Percentiles rank a stretch among this genome's conserved stretches.
Conservation (phyloP, 1,140 invertebrate genomes). For the Pomacea maculata region DNA sequence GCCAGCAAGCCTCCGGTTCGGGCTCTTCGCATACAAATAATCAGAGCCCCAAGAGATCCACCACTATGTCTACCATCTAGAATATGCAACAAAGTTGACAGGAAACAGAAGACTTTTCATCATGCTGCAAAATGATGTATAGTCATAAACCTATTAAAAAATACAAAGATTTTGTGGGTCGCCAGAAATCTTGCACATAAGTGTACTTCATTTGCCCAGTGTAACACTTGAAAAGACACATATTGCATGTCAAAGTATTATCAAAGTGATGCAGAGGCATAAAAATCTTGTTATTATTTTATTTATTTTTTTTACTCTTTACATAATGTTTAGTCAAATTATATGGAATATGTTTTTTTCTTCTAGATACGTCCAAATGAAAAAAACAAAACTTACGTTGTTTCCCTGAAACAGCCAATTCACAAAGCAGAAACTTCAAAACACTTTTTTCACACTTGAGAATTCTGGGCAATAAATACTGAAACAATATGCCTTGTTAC, state of each 20-base stretch:
- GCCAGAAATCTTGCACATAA: too few relatives aligned
- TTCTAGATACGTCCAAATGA: background rate
- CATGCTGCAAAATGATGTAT: background rate
- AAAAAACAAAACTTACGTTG: background rate
- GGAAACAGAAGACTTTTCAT: background rate
- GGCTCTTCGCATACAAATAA: constrained; percentile 56
- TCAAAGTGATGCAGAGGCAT: background rate
- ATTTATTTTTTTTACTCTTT: too few relatives aligned
- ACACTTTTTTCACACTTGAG: constrained; percentile 46
- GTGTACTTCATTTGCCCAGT: too few relatives aligned
- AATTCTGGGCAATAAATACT: constrained; percentile 58
- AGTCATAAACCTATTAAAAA: background rate
- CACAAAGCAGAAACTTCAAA: constrained; percentile 44
- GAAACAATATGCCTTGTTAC: constrained; percentile 25
- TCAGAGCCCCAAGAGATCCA: constrained; percentile 45
- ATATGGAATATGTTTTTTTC: too few relatives aligned
- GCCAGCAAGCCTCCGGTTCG: constrained; percentile 46
- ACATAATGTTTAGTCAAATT: too few relatives aligned
- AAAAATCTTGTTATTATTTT: too few relatives aligned
- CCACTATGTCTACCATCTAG: constrained; percentile 22
- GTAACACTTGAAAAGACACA: background rate
- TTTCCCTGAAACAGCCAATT: constrained; percentile 19
- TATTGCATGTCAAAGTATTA: background rate
- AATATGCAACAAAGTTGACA: background rate
- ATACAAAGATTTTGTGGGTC: background rate